Evolutionary conservation across 2,888 invertebrate genomes (phyloP).

Genomic region (Melanostoma scalare): DNA sequence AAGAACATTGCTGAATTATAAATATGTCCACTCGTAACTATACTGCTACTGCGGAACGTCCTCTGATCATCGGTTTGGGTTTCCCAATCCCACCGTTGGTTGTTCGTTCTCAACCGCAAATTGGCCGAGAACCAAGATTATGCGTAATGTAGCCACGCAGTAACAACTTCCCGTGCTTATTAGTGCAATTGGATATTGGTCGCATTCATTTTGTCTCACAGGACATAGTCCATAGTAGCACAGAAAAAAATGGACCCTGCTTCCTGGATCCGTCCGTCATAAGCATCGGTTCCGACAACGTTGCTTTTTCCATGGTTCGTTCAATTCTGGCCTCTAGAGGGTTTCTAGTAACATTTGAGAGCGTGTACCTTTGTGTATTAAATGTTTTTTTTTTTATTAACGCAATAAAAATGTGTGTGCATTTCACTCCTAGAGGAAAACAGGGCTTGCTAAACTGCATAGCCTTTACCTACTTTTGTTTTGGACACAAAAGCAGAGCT

Average conservation of each 20-base stretch:
- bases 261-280: constrained; percentile 55
- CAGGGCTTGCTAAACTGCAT: constrained; percentile 38
- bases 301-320: constrained; percentile 46
- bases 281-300: constrained; percentile 59
- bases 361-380: constrained; percentile 65
- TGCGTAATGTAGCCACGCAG: constrained; percentile 65
- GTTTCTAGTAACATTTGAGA: constrained; percentile 71
- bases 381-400: constrained; percentile 46
- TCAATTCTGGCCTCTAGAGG: constrained; percentile 65
- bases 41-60: constrained; percentile 43
- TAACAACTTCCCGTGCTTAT: constrained; percentile 63
- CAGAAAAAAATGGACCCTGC: constrained; percentile 1
- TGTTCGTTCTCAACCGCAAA: constrained; percentile 56
- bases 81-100: constrained; percentile 40
- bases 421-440: constrained; percentile 53
- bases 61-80: constrained; percentile 58
- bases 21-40: constrained; percentile 47
- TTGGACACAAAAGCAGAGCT: constrained; percentile 20
- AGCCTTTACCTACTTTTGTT: constrained; percentile 39
- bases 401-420: constrained; percentile 15
- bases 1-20: constrained; percentile 63
- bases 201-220: constrained; percentile 42
- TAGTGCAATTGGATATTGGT: constrained; percentile 59
- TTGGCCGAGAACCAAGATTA: constrained; percentile 66
- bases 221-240: constrained; percentile 1